Conservation (phyloP, 2,113 vertebrate species). For the Malurus melanocephalus region DNA sequence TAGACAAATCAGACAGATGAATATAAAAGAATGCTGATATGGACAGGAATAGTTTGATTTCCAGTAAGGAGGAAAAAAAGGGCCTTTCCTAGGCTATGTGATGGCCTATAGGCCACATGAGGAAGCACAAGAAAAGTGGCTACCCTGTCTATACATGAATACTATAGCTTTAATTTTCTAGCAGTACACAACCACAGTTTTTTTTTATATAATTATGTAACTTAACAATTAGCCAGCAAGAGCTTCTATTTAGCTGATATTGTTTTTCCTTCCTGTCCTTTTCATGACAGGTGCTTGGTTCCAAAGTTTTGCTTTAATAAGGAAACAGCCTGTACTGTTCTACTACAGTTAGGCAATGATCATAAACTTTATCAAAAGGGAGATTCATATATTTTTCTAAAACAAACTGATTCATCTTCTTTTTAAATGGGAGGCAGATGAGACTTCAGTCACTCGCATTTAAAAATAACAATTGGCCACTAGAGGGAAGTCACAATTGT, state of each 20-base stretch:
- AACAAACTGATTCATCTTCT: neutral
- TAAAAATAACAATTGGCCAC: neutral
- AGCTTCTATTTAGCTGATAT: neutral
- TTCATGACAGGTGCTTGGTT: neutral
- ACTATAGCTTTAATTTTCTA: neutral
- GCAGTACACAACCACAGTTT: neutral
- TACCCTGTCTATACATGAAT: neutral
- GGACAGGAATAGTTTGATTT: neutral
- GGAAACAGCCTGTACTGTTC: neutral
- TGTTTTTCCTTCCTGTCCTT: neutral
- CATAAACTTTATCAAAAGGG: neutral
- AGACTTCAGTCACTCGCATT: neutral
- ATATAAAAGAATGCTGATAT: neutral
- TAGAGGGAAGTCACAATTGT: conserved; percentile 9
- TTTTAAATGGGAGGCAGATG: neutral
- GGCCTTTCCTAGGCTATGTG: neutral
- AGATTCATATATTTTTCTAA: neutral
- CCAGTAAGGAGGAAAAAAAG: neutral
- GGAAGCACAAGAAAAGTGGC: neutral
- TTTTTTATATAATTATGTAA: neutral
- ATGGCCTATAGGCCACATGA: neutral
- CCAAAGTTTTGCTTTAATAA: neutral
- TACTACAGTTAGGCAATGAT: neutral
- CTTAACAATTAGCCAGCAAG: neutral
- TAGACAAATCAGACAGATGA: neutral